These are phyloP conservation scores for Gallinago solitaria DNA, from an alignment of 2,797 vertebrate species.

Conservation along the genomic window DNA sequence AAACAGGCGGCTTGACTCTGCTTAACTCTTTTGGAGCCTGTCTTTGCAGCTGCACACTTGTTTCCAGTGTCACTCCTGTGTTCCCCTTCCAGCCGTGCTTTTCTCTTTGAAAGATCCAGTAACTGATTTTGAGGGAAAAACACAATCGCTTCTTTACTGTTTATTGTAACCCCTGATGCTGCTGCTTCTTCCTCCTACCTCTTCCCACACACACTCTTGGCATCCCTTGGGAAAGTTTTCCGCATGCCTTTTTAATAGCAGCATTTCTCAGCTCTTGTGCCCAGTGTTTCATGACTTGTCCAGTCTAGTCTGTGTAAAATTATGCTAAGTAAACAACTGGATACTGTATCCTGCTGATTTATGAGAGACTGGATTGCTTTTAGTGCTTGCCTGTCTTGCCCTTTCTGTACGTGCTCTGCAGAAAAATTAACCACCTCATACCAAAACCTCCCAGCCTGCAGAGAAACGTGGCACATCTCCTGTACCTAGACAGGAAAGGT, in stretches of 20 bases:
- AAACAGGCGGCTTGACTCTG: background rate
- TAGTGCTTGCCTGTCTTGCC: background rate
- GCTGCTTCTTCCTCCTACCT: constrained; percentile 53
- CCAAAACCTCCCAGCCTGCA: background rate
- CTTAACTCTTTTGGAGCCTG: background rate
- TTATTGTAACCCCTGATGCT: constrained; percentile 20
- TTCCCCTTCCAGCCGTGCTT: constrained; percentile 2
- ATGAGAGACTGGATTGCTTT: constrained; percentile 37
- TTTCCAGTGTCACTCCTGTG: constrained; percentile 2
- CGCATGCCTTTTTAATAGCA: constrained; percentile 49
- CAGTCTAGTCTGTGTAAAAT: constrained; percentile 61
- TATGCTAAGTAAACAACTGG: constrained; percentile 67
- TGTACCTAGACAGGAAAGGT: background rate
- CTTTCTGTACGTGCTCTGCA: constrained; percentile 5
- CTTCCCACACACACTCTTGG: constrained; percentile 53
- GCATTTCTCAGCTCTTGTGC: constrained; percentile 65
- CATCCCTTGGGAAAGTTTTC: constrained; percentile 62
- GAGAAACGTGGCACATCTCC: background rate
- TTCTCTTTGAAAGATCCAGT: constrained; percentile 31
- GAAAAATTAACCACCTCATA: constrained; percentile 11
- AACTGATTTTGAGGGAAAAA: constrained; percentile 11
- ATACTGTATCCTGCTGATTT: constrained; percentile 46
- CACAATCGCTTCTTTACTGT: background rate
- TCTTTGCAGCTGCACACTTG: background rate
- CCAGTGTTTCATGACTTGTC: constrained; percentile 65